Evolutionary conservation across 2,797 vertebrate species (phyloP).

Genomic region (Gymnoscopelus microlampas): DNA sequence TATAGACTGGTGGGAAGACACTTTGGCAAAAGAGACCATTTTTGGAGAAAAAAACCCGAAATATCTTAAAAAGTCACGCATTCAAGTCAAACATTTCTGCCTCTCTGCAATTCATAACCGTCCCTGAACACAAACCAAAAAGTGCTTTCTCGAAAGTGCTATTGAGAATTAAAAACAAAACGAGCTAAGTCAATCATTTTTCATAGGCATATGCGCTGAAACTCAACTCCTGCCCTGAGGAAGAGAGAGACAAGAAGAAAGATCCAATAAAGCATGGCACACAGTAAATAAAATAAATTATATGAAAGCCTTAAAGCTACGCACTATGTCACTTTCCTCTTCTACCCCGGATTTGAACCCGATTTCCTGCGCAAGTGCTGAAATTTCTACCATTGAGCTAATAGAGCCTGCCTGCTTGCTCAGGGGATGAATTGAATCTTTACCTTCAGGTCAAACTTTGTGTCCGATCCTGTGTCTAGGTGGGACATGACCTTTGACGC

Average conservation of each 20-base stretch:
- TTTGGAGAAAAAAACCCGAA: slow-evolving; percentile 41
- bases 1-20: slow-evolving; percentile 65
- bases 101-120: slow-evolving; percentile 10
- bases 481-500: no score
- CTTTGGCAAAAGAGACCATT: slow-evolving; percentile 73
- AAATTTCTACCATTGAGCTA: no score
- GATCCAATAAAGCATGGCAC: slow-evolving; percentile 51
- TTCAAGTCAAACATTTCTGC: slow-evolving; percentile 63
- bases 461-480: no score
- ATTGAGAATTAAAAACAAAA: slow-evolving; percentile 62
- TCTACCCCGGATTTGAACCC: no score
- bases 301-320: slow-evolving; percentile 29
- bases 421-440: no score
- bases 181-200: slow-evolving; percentile 50
- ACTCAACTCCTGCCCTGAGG: slow-evolving; percentile 72
- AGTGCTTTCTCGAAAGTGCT: slow-evolving; percentile 56
- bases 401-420: no score
- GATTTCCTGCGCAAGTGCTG: no score
- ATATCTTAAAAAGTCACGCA: slow-evolving; percentile 59
- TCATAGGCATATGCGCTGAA: slow-evolving; percentile 50
- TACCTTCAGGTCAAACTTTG: no score
- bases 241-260: slow-evolving; percentile 61
- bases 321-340: no score
- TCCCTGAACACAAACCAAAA: slow-evolving; percentile 27
- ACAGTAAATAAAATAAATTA: slow-evolving; percentile 29